Percentiles rank a stretch among this genome's conserved stretches.
These are phyloP conservation scores for Callionymus lyra DNA, from an alignment of 2,113 vertebrate genomes.

Conservation along the genomic window DNA sequence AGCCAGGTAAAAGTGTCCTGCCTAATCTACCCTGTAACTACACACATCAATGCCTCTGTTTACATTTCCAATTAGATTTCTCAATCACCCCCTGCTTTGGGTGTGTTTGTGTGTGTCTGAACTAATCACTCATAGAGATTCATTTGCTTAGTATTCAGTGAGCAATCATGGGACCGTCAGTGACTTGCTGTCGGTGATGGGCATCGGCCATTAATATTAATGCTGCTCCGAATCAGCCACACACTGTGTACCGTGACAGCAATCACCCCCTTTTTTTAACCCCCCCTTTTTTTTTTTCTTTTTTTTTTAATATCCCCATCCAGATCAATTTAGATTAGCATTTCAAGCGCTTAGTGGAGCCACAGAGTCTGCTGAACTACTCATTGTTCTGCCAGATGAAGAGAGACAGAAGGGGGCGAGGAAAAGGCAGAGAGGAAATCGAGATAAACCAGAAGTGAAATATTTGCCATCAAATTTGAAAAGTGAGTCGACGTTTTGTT, in stretches of 20 bases:
- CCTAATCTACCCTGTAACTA: slow-evolving; percentile 54
- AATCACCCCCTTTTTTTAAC: slow-evolving; percentile 50
- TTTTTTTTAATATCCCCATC: slow-evolving; percentile 40
- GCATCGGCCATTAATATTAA: slow-evolving; percentile 63
- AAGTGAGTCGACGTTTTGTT: slow-evolving; percentile 12
- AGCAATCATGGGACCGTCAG: slow-evolving; percentile 57
- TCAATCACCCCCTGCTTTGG: slow-evolving; percentile 9
- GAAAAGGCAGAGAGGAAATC: slow-evolving; percentile 14
- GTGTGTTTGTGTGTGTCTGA: slow-evolving; percentile 19
- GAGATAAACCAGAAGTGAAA: slow-evolving; percentile 31
- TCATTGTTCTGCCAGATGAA: slow-evolving; percentile 41
- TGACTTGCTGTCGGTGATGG: slow-evolving; percentile 47
- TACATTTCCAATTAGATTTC: slow-evolving; percentile 55
- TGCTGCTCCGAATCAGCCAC: slow-evolving; percentile 53
- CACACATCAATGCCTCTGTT: slow-evolving; percentile 36
- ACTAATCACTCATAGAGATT: slow-evolving; percentile 40
- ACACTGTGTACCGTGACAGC: slow-evolving; percentile 49
- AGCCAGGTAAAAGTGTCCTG: slow-evolving; percentile 33
- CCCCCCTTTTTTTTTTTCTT: too few relatives aligned
- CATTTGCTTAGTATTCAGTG: slow-evolving; percentile 24
- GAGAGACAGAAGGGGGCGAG: slow-evolving; percentile 12
- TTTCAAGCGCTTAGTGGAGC: slow-evolving; percentile 38
- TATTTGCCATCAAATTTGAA: slow-evolving; percentile 19
- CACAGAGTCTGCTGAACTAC: slow-evolving; percentile 39
- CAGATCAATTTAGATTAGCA: slow-evolving; percentile 62